A percentile compares a stretch with the other conserved stretches of the same genome.
Conservation (phyloP, 2,797 vertebrate genomes). For the Phoxinus dragarum region DNA sequence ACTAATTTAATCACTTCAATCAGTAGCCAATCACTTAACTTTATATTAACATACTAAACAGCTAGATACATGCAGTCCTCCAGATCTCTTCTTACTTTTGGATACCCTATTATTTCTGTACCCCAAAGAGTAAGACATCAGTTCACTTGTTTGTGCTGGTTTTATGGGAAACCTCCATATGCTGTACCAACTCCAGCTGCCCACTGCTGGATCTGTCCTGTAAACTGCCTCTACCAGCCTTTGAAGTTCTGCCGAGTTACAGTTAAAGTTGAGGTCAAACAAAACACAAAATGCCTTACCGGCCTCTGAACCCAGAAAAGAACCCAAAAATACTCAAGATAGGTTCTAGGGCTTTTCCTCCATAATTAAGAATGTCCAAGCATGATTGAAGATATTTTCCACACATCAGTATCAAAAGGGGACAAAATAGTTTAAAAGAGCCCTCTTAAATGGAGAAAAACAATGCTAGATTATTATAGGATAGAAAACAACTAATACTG, state of each 20-base stretch:
- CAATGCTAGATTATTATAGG: background rate
- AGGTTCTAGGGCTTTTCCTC: background rate
- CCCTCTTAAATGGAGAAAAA: background rate
- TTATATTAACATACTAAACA: background rate
- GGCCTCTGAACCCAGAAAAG: background rate
- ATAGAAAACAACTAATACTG: background rate
- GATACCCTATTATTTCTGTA: background rate
- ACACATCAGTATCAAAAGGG: background rate
- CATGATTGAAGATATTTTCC: background rate
- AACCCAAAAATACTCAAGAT: background rate
- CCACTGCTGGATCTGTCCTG: conserved; percentile 2
- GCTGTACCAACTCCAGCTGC: conserved; percentile 15
- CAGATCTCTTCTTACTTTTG: background rate
- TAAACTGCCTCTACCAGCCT: background rate
- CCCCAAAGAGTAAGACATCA: background rate
- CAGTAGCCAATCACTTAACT: background rate
- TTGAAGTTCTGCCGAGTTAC: conserved; percentile 1
- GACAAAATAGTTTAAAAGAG: background rate
- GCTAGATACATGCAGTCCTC: background rate
- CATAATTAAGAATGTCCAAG: background rate
- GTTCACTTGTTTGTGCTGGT: background rate
- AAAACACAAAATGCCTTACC: background rate
- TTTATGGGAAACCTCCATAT: background rate
- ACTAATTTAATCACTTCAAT: background rate
- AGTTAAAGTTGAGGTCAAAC: conserved; percentile 3